phyloP scores from a whole-genome alignment of 2,113 vertebrate species.

The Salvelinus fontinalis region DNA sequence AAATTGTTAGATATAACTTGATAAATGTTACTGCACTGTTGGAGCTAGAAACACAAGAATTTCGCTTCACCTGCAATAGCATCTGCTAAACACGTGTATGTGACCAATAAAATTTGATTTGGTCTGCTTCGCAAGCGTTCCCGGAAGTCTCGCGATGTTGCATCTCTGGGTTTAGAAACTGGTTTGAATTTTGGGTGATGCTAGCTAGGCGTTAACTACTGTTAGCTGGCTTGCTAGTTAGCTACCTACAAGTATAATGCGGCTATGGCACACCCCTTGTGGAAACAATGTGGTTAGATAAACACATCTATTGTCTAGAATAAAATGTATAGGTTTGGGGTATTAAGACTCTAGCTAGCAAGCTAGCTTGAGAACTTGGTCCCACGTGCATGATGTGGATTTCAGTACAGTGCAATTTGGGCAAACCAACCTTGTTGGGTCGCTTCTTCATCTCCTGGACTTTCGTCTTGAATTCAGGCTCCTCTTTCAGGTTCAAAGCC shows the following conservation, averaged over 20 bases:
- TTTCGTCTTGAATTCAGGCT: slow-evolving; percentile 75
- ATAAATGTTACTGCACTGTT: no score
- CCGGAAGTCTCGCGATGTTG: no score
- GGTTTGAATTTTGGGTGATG: no score
- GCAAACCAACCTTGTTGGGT: slow-evolving; percentile 56
- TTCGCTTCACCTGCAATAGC: no score
- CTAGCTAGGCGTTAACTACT: neutral
- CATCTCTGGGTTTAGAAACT: no score
- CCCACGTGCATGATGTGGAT: neutral
- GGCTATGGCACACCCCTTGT: neutral
- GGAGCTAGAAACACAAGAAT: no score
- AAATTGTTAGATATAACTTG: no score
- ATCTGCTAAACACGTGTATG: no score
- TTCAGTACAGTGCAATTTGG: neutral
- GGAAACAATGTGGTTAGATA: neutral
- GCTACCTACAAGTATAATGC: neutral
- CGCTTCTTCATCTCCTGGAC: slow-evolving; percentile 71
- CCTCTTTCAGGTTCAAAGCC: slow-evolving; percentile 70
- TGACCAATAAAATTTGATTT: no score
- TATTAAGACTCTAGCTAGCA: neutral
- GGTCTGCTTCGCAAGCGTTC: no score
- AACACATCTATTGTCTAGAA: neutral
- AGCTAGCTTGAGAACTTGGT: neutral
- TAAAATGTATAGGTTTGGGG: neutral
- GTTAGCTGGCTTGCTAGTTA: neutral